Base-by-base conservation (phyloP, 1,140 invertebrate species). In the Hylaeus volcanicus region DNA sequence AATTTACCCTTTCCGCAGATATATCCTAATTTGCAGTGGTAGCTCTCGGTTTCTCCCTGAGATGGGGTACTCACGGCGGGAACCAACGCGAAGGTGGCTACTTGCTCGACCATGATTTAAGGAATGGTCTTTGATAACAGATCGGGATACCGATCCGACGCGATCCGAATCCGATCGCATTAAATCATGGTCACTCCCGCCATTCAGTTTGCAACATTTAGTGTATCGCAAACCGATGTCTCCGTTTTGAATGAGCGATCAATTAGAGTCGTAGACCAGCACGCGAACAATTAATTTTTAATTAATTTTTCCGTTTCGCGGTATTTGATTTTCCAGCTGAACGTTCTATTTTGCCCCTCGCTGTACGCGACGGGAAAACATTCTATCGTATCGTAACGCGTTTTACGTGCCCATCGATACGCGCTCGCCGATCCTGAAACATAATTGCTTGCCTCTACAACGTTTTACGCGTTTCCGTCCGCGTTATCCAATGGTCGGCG, bases 221-320 rank as follows among this genome's bases (percentile, higher is more conserved):
- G 26, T 26, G 26, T 26, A 26, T 26, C 26, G 26, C 26, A 26
- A 26, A 26, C 26, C 26, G 0, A 26, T 78, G 69, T 60, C 41
- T 76, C 65, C 45, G 43, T 45, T 82, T 48, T n/a, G 3, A 53
- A 26, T 26, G 26, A 26, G n/a, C 56, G 39, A 9, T 41, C 3
- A 3, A 26, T 5, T 48, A 71, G 79, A 39, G 26, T 26, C 26
- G 26, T 26, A 26, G 26, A 26, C 26, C 45, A 48, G 12, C 39
- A 8, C 5, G 5, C 51, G 51, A 11, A 6, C 37, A 37, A 37
- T 12, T 73, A 72, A 85, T 84, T 85, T 79, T 84, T 85, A 85
- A 84, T 77, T 71, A 72, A 76, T 70, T 39, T 60, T 26, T 63
- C 41, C n/a, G n/a, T 66, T n/a, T 45, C 41, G 66, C 14, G 74